A percentile compares a stretch with the other conserved stretches of the same genome.
Evolutionary conservation across 2,797 vertebrate species (phyloP).

Genomic region (Squalus acanthias): DNA sequence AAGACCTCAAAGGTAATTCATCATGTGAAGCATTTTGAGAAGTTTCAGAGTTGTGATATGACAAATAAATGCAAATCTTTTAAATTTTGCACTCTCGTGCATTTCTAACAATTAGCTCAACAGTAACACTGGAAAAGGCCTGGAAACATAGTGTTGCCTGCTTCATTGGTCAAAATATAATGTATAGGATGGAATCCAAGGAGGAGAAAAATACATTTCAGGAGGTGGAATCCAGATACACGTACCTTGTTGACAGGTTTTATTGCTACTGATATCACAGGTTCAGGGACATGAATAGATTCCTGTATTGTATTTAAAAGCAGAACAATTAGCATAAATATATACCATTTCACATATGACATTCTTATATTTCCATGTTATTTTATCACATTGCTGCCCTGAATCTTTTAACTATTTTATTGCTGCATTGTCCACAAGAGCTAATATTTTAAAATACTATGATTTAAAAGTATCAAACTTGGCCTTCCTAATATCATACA

Average conservation of each 20-base stretch:
- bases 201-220: not conserved
- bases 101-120: not conserved
- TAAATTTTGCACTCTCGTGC: not conserved
- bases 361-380: not conserved
- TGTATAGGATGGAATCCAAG: not conserved
- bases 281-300: slow-evolving; percentile 89
- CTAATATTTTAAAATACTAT: not conserved
- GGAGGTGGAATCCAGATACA: not conserved
- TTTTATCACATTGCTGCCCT: not conserved
- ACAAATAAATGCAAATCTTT: no score
- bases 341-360: not conserved
- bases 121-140: not conserved
- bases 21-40: no score
- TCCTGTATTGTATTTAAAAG: slow-evolving; percentile 63
- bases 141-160: not conserved
- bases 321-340: not conserved
- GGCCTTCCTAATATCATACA: not conserved
- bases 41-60: no score
- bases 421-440: not conserved
- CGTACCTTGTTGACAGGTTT: slow-evolving; percentile 85
- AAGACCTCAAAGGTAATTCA: no score
- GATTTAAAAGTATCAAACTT: not conserved
- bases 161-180: not conserved
- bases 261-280: slow-evolving; percentile 90
- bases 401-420: not conserved